Conservation (phyloP, 2,888 invertebrate species). For the Horisme vitalbata region DNA sequence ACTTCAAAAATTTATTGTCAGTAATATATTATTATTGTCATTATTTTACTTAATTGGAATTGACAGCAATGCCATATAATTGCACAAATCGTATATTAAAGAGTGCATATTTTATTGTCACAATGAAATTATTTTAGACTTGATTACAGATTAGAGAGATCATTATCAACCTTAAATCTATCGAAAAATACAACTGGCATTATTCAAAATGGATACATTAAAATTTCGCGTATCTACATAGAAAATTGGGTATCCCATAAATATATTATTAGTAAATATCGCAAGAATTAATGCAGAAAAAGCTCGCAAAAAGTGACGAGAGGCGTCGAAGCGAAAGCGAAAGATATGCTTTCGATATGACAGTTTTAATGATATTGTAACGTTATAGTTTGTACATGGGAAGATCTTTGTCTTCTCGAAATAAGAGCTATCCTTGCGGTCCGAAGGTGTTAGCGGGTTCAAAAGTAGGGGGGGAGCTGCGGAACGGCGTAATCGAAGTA, state of each 20-base stretch:
- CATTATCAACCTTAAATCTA: constrained; percentile 68
- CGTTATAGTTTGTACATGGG: constrained; percentile 58
- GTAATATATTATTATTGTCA: constrained; percentile 58
- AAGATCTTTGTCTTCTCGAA: constrained; percentile 47
- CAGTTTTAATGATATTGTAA: constrained; percentile 48
- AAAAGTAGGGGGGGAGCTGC: constrained; percentile 69
- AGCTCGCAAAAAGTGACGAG: constrained; percentile 58
- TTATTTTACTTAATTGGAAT: constrained; percentile 59
- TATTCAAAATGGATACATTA: constrained; percentile 58
- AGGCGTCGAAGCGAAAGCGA: constrained; percentile 62
- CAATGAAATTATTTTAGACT: constrained; percentile 46
- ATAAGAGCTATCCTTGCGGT: constrained; percentile 45
- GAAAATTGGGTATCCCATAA: constrained; percentile 56
- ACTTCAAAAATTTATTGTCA: constrained; percentile 62
- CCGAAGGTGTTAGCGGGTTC: constrained; percentile 45
- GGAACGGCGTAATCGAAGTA: constrained; percentile 62
- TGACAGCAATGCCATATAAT: constrained; percentile 68
- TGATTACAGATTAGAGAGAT: constrained; percentile 38
- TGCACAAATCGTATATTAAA: constrained; percentile 65
- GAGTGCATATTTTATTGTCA: constrained; percentile 59
- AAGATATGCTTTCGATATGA: constrained; percentile 79
- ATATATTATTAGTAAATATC: constrained; percentile 60
- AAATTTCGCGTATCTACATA: constrained; percentile 66
- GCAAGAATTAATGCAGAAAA: constrained; percentile 53
- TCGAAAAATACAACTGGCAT: constrained; percentile 71